These are phyloP conservation scores for Eupithecia tripunctaria DNA, from an alignment of 2,888 invertebrate species.

Conservation along the genomic window DNA sequence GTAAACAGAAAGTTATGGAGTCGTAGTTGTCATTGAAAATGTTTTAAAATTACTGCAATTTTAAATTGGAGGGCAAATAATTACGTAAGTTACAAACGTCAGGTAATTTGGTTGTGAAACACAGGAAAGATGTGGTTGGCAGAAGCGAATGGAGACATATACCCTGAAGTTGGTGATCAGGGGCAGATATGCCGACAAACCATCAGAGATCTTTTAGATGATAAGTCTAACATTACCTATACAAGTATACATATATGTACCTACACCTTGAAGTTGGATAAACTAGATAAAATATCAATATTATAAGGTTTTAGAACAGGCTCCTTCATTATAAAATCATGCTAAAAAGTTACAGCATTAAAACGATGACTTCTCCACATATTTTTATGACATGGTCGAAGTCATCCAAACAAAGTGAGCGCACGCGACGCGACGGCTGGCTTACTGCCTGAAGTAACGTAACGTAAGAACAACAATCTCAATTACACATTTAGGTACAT, in stretches of 20 bases:
- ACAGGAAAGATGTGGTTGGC: not conserved
- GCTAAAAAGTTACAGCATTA: not conserved
- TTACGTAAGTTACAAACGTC: not conserved
- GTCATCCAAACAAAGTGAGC: slow-evolving; percentile 58
- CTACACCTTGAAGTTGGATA: not conserved
- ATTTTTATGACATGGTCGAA: slow-evolving; percentile 41
- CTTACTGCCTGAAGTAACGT: slow-evolving; percentile 54
- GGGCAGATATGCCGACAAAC: not conserved
- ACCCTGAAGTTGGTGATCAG: not conserved
- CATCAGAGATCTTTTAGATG: not conserved
- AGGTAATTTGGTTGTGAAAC: not conserved
- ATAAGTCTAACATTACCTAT: not conserved
- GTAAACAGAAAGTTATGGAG: slow-evolving; percentile 58
- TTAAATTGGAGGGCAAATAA: not conserved
- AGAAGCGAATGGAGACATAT: not conserved
- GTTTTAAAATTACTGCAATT: not conserved
- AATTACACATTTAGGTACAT: slow-evolving; percentile 18
- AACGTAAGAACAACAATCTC: slow-evolving; percentile 17
- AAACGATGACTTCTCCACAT: slow-evolving; percentile 28
- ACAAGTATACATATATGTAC: not conserved
- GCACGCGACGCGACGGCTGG: slow-evolving; percentile 63
- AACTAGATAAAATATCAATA: not conserved
- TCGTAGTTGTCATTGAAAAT: slow-evolving; percentile 29
- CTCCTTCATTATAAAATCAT: not conserved
- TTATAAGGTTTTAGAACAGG: not conserved